Conservation (phyloP, 2,888 invertebrate genomes). For the Eupithecia vulgata region DNA sequence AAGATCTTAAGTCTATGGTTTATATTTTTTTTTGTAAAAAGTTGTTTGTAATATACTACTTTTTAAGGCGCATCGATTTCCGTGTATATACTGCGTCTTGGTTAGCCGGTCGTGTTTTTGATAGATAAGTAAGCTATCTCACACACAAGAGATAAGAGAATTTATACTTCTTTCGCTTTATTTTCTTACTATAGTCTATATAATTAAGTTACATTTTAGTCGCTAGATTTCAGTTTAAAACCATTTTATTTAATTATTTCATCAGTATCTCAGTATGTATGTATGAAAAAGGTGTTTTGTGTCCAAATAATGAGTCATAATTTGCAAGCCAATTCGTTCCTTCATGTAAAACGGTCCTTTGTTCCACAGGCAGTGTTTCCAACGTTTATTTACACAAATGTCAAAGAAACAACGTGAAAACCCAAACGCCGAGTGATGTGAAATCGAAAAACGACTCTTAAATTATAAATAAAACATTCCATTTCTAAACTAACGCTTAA, state of each 20-base stretch:
- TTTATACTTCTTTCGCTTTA: neutral
- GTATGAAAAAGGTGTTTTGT: constrained; percentile 49
- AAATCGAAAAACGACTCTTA: constrained; percentile 56
- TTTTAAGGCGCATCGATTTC: neutral
- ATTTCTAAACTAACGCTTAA: constrained; percentile 70
- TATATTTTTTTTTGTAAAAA: neutral
- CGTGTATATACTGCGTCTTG: neutral
- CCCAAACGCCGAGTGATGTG: constrained; percentile 60
- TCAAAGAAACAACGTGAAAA: constrained; percentile 68
- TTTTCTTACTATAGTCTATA: too few relatives aligned
- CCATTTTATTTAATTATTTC: too few relatives aligned
- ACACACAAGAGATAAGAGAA: neutral
- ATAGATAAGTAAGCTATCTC: neutral
- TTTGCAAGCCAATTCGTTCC: constrained; percentile 60
- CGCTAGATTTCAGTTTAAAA: too few relatives aligned
- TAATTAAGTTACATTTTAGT: too few relatives aligned
- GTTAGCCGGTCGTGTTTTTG: neutral
- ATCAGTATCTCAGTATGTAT: constrained; percentile 13
- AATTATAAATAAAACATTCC: constrained; percentile 76
- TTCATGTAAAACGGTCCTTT: constrained; percentile 66
- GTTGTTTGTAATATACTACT: neutral
- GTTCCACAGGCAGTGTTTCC: constrained; percentile 64
- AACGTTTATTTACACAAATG: constrained; percentile 75
- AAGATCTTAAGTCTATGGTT: constrained; percentile 26
- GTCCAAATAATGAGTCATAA: constrained; percentile 58